Percentiles rank a stretch among this genome's conserved stretches.
Evolutionary conservation across 2,888 invertebrate genomes (phyloP).

Genomic region (Cosmia pyralina): DNA sequence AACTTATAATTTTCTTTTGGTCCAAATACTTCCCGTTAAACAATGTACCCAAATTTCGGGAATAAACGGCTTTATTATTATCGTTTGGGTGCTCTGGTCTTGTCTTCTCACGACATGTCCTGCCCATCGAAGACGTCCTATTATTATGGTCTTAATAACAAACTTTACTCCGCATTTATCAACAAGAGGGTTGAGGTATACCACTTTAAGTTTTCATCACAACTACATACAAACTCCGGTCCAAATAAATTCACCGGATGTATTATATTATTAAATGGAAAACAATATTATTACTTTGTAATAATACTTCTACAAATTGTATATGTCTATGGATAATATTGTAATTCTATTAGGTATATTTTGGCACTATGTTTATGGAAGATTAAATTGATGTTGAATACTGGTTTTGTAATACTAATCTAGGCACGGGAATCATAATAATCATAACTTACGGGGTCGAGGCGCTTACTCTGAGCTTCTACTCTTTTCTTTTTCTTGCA

Average conservation of each 20-base stretch:
- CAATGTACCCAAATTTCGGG: not conserved
- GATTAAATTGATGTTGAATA: slow-evolving; percentile 59
- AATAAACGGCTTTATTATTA: not conserved
- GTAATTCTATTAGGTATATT: slow-evolving; percentile 57
- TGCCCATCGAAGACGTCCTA: not conserved
- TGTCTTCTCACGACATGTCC: too few relatives aligned
- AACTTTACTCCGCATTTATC: not conserved
- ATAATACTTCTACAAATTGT: slow-evolving; percentile 47
- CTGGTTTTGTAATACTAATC: slow-evolving; percentile 44
- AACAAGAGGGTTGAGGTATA: not conserved
- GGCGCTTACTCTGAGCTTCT: not conserved
- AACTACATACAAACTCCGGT: slow-evolving; percentile 2
- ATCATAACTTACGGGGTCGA: slow-evolving; percentile 11
- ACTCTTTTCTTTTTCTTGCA: not conserved
- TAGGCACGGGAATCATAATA: slow-evolving; percentile 27
- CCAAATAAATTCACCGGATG: slow-evolving; percentile 2
- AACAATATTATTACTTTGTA: slow-evolving; percentile 27
- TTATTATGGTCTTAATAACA: not conserved
- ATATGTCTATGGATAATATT: slow-evolving; percentile 42
- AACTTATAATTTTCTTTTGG: not conserved
- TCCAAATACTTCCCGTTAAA: not conserved
- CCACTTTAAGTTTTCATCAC: slow-evolving; percentile 1
- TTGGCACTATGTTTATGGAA: slow-evolving; percentile 70
- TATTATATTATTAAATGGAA: slow-evolving; percentile 20
- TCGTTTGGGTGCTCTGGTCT: not conserved